Conservation (phyloP, 2,113 vertebrate genomes). For the Oxyura jamaicensis region DNA sequence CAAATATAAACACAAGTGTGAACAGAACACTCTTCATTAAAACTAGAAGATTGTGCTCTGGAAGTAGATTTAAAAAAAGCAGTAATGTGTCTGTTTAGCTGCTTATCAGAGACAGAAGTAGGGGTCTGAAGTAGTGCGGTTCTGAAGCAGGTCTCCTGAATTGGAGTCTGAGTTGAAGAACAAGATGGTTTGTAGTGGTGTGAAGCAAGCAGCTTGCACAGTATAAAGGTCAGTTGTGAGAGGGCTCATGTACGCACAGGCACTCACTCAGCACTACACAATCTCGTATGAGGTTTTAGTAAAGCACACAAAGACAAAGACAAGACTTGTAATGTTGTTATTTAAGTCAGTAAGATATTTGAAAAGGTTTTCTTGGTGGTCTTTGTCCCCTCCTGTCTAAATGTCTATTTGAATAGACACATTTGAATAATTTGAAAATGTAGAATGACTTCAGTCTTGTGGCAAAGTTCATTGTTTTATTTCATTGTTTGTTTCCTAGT, state of each 20-base stretch:
- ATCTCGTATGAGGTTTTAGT: neutral
- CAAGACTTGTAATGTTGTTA: neutral
- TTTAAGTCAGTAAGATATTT: neutral
- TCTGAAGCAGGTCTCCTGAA: neutral
- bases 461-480: neutral
- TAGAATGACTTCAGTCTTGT: neutral
- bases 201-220: neutral
- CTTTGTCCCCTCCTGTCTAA: neutral
- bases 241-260: accelerated
- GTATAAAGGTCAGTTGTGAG: neutral
- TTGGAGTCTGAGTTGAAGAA: neutral
- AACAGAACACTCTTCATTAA: neutral
- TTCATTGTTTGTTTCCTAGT: neutral
- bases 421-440: neutral
- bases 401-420: neutral
- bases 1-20: neutral
- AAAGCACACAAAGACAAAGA: neutral
- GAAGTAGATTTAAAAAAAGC: neutral
- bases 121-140: neutral
- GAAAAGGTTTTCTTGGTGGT: neutral
- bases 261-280: neutral
- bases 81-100: neutral
- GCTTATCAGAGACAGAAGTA: neutral
- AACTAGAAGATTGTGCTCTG: neutral
- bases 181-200: neutral